Evolutionary conservation across 2,888 invertebrate species (phyloP).

Genomic region (Dolomedes plantarius): DNA sequence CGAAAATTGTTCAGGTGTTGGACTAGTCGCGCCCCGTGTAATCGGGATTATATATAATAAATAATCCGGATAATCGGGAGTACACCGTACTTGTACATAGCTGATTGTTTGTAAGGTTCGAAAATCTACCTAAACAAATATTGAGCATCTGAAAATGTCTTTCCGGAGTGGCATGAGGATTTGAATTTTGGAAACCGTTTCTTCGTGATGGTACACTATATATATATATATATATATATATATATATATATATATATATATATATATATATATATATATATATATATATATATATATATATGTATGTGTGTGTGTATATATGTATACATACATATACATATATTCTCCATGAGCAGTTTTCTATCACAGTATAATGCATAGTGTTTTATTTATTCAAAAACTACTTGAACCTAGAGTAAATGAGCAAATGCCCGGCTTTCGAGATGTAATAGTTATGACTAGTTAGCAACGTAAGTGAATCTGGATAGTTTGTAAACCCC

Average conservation of each 20-base stretch:
- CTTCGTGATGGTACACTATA: neutral
- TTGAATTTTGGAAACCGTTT: constrained; percentile 20
- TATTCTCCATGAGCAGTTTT: constrained; percentile 42
- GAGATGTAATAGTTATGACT: too few species aligned
- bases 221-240: too few species aligned
- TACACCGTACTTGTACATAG: too few species aligned
- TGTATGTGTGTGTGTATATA: too few species aligned
- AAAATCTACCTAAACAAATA: constrained; percentile 60
- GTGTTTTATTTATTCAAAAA: neutral
- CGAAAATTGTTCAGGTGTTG: too few species aligned
- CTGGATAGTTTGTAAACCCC: too few species aligned
- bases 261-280: neutral
- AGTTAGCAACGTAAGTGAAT: too few species aligned
- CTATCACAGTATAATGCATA: constrained; percentile 51
- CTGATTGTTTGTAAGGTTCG: too few species aligned
- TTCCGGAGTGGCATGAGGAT: neutral
- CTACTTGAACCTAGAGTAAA: neutral
- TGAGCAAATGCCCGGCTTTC: neutral
- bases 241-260: neutral
- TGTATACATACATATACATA: neutral
- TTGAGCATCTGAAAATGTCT: constrained; percentile 38
- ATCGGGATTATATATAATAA: too few species aligned
- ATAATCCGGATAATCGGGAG: too few species aligned
- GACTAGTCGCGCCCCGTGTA: too few species aligned
- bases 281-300: neutral